Percentiles rank a stretch among this genome's conserved stretches.
These are phyloP conservation scores for Halotydeus destructor DNA, from an alignment of 1,140 invertebrate species.

Conservation along the genomic window DNA sequence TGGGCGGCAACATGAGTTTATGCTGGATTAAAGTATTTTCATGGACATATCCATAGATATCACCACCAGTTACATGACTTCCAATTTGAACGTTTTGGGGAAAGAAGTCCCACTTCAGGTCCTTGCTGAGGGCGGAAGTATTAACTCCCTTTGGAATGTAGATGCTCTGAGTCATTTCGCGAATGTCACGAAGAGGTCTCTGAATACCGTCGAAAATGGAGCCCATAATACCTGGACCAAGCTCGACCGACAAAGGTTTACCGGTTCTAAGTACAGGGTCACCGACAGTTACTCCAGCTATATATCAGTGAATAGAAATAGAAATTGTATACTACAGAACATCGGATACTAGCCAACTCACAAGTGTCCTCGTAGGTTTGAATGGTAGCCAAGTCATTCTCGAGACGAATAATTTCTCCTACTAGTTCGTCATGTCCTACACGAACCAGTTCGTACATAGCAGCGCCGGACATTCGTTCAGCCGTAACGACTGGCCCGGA, in stretches of 20 bases:
- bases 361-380: constrained; percentile 99
- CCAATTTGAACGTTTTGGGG: constrained; percentile 64
- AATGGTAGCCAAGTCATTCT: constrained; percentile 98
- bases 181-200: constrained; percentile 88
- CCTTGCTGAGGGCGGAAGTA: constrained; percentile 63
- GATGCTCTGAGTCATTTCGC: constrained; percentile 77
- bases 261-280: constrained; percentile 95
- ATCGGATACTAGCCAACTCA: constrained; percentile 17
- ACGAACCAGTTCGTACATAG: constrained; percentile 99
- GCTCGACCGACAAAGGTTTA: constrained; percentile 90
- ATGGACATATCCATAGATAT: constrained; percentile 82
- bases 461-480: constrained; percentile 94
- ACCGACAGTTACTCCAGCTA: constrained; percentile 88
- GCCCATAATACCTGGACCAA: constrained; percentile 97
- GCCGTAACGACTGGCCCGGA: constrained; percentile 97
- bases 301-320: constrained; percentile 9
- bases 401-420: constrained; percentile 94
- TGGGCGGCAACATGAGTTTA: constrained; percentile 78
- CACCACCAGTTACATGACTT: constrained; percentile 91
- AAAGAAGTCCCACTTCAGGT: constrained; percentile 74
- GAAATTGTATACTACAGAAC: not conserved
- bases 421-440: constrained; percentile 95
- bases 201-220: constrained; percentile 99
- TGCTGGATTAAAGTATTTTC: constrained; percentile 97
- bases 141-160: constrained; percentile 99